A percentile compares a stretch with the other conserved stretches of the same genome.
phyloP scores from a whole-genome alignment of 1,140 invertebrate genomes.

The Heliothis subflexa region DNA sequence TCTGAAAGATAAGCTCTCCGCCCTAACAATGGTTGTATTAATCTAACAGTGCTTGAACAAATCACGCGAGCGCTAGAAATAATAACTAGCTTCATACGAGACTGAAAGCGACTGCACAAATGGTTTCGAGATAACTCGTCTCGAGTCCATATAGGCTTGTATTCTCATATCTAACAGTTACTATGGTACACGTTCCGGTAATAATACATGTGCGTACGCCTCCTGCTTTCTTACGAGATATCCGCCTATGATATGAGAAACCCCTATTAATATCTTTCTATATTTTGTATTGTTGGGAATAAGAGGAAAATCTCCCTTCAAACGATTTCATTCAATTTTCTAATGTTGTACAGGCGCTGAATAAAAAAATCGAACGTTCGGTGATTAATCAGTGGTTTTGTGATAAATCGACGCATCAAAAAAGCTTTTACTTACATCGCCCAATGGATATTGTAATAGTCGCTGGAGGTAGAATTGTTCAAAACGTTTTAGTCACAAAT shows the following conservation, averaged over 20 bases:
- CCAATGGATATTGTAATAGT: constrained; percentile 38
- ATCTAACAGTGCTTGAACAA: constrained; percentile 43
- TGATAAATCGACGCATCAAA: constrained; percentile 48
- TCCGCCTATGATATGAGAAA: constrained; percentile 31
- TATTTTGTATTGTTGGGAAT: constrained; percentile 48
- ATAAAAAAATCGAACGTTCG: constrained; percentile 44
- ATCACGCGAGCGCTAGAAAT: constrained; percentile 42
- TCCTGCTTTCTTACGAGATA: constrained; percentile 23
- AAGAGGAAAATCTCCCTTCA: constrained; percentile 38
- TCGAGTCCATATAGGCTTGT: constrained; percentile 26
- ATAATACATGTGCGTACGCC: constrained; percentile 34
- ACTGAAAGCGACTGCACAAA: constrained; percentile 21
- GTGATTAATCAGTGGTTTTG: constrained; percentile 50
- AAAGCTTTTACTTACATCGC: constrained; percentile 44
- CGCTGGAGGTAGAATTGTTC: neutral
- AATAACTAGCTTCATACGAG: constrained; percentile 26
- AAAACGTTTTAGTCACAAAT: constrained; percentile 39
- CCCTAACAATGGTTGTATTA: constrained; percentile 37
- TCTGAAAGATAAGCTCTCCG: constrained; percentile 1
- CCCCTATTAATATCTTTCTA: constrained; percentile 43
- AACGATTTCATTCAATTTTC: constrained; percentile 49
- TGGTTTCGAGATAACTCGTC: constrained; percentile 16
- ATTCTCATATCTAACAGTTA: constrained; percentile 17
- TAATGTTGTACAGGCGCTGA: constrained; percentile 41
- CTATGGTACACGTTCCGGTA: constrained; percentile 19